Conservation (phyloP, 2,888 invertebrate species). For the Embidobia sp. region DNA sequence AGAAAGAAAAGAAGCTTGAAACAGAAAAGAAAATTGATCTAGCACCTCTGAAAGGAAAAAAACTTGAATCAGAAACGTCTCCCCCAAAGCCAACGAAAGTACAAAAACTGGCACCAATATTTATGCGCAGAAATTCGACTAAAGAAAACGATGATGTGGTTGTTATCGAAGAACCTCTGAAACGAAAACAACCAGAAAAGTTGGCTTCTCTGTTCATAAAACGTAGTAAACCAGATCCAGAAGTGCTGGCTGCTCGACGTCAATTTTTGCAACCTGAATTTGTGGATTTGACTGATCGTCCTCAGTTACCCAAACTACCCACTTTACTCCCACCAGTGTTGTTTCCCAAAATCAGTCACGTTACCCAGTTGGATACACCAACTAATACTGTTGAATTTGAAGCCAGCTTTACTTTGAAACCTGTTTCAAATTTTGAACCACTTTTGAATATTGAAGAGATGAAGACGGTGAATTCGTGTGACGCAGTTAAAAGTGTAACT, state of each 20-base stretch:
- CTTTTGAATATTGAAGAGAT: constrained; percentile 60
- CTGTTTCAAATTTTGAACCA: constrained; percentile 52
- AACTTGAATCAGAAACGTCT: constrained; percentile 2
- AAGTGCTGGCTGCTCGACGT: constrained; percentile 85
- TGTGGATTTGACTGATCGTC: constrained; percentile 84
- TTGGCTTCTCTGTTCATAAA: constrained; percentile 88
- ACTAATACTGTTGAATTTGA: background rate
- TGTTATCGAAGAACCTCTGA: constrained; percentile 46
- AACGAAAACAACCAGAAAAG: constrained; percentile 72
- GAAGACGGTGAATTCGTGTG: constrained; percentile 24
- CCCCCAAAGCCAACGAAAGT: constrained; percentile 4
- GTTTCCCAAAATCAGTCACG: constrained; percentile 86
- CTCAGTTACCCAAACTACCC: constrained; percentile 78
- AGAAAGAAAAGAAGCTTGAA: background rate
- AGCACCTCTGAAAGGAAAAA: background rate
- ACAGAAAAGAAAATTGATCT: background rate
- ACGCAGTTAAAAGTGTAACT: constrained; percentile 27
- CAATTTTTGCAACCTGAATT: constrained; percentile 89
- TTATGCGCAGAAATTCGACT: constrained; percentile 15
- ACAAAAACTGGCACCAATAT: constrained; percentile 50
- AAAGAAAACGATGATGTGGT: constrained; percentile 19
- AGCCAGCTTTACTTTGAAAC: constrained; percentile 61
- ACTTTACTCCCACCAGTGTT: constrained; percentile 62
- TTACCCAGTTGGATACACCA: constrained; percentile 82
- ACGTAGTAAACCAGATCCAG: constrained; percentile 83